phyloP scores from a whole-genome alignment of 2,113 vertebrate genomes.

The Asarcornis scutulata region DNA sequence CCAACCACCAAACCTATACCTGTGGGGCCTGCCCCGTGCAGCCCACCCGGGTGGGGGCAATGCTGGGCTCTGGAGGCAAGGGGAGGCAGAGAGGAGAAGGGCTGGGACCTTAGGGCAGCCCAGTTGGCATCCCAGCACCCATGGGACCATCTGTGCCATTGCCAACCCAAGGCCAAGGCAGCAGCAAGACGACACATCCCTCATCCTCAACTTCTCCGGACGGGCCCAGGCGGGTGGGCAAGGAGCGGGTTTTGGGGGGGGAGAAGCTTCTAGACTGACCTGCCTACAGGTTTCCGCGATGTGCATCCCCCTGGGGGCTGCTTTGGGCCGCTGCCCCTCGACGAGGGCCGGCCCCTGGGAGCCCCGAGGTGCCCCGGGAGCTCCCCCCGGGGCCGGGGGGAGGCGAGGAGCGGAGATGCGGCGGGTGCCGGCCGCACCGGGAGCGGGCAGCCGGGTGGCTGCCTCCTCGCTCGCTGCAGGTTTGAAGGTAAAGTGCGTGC shows the following conservation, averaged over 20 bases:
- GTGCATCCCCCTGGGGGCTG: not conserved
- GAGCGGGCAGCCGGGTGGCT: not conserved
- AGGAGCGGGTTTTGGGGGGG: not conserved
- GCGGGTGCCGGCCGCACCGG: constrained; percentile 34
- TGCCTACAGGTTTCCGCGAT: not conserved
- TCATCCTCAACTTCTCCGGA: not conserved
- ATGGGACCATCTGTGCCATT: fast-evolving
- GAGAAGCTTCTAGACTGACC: constrained; percentile 62
- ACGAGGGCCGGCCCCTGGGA: not conserved
- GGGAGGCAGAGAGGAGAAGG: not conserved
- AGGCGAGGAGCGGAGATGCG: not conserved
- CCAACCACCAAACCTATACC: not conserved
- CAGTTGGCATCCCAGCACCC: not conserved
- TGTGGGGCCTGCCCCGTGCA: fast-evolving
- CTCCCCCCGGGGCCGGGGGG: not conserved
- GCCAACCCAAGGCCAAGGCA: not conserved
- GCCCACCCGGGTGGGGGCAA: not conserved
- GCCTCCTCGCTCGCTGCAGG: constrained; percentile 1
- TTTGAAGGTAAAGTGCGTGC: constrained; percentile 30
- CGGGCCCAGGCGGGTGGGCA: not conserved
- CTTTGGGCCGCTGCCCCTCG: not conserved
- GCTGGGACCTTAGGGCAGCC: not conserved
- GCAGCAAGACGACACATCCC: fast-evolving
- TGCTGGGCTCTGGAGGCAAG: fast-evolving
- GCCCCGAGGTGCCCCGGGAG: not conserved